Conservation (phyloP, 2,113 vertebrate genomes). For the Varanus salvator region DNA sequence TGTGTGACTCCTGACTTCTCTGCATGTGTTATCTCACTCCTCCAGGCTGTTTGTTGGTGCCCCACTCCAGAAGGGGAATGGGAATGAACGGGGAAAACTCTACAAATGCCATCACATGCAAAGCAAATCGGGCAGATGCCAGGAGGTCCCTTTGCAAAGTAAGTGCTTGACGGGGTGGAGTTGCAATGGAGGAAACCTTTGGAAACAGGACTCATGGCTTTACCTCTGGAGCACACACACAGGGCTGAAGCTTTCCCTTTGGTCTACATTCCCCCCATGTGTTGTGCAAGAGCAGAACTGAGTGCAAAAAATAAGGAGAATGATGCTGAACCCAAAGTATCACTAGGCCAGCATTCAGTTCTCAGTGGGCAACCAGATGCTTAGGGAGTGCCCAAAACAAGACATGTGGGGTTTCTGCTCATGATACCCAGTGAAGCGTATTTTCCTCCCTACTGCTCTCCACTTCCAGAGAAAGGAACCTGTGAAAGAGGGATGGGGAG, state of each 20-base stretch:
- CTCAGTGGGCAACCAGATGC: no score
- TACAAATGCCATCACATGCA: constrained; percentile 37
- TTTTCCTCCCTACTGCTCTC: no score
- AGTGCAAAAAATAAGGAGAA: no score
- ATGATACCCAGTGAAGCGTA: no score
- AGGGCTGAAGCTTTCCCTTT: neutral
- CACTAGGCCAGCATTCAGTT: no score
- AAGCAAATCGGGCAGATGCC: constrained; percentile 15
- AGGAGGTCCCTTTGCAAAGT: constrained; percentile 46
- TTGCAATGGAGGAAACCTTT: neutral
- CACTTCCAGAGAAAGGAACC: no score
- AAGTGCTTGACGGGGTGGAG: constrained; percentile 29
- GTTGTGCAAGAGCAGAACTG: neutral
- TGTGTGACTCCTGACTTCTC: neutral
- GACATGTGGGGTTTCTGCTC: no score
- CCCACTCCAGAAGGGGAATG: constrained; percentile 42
- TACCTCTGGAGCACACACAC: no score
- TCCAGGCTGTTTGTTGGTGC: constrained; percentile 60
- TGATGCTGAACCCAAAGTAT: no score
- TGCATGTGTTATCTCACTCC: neutral
- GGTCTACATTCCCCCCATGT: neutral
- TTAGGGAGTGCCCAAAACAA: no score
- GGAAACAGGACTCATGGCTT: neutral
- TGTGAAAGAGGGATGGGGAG: no score
- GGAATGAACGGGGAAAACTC: constrained; percentile 53